Base-by-base conservation (phyloP, 92 coral and sea anemone genomes). In the Umimayanthus chanpuru region DNA sequence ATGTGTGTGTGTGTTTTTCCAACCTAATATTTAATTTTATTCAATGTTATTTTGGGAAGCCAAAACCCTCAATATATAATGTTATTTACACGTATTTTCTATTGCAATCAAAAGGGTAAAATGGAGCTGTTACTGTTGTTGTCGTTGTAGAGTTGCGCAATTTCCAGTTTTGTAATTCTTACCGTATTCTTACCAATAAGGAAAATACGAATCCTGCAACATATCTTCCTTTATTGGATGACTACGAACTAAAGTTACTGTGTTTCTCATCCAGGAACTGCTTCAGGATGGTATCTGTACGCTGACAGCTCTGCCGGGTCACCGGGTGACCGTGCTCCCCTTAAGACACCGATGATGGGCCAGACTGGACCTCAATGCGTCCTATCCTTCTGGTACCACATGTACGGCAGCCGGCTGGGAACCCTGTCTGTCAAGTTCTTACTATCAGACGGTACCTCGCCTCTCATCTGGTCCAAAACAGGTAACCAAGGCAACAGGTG, bases 321-420 rank as follows among this genome's bases (percentile, higher is more conserved):
- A 4, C 39, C 89, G 6, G 88, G 92, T 16, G 96, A 93, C 81
- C 86, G 75, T 29, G 99, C 98, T 28, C 98, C 96, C 6, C 90
- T 97, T 44, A 94, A 88, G 67, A 91, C 96, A 50, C 95, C 94
- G 10, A 85, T 88, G 85, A 95, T 97, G 41, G 96, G 98, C 41
- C 94, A 92, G 74, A 92, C 99, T 32, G 99, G 99, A 0, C 99
- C 99, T 14, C 91, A 93, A 29, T 96, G 99, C 67, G 86, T 89
- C 25, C 81, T 96, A 9, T 93, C 95, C 18, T 96, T 96, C 97
- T 96, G 99, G 99, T 96, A 96, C 81, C 98, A 96, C 91, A 96
- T 96, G 99, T 85, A 78, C 36, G 99, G 99, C 7, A 25, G 29
- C 12, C 21, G 73, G 26, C 94, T 94, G 10, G 99, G 99, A 12